Evolutionary conservation across 2,797 vertebrate genomes (phyloP), one percentile per base, ranked within the genome.

Genomic region (Heliangelus exortis): DNA sequence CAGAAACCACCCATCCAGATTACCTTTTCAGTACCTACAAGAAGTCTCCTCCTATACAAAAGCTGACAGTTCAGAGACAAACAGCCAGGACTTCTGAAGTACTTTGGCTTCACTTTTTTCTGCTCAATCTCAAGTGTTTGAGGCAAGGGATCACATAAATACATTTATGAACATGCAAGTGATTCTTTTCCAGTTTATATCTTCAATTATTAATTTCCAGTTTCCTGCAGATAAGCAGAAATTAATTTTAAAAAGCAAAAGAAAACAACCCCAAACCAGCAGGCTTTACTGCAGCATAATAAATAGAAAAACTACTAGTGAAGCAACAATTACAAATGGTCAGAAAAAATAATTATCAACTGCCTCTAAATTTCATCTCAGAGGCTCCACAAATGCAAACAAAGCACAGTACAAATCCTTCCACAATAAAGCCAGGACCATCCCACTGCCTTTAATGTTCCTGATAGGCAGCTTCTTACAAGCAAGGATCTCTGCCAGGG

Each of bases 201-300:
- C 50, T 75, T 93, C 54, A 86, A 48, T 79, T 87, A 78, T 67
- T 90, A 31, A 85, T 78, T 71, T 34, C 28, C 39, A 93, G n/a
- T 55, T 92, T 93, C 78, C 74, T 89, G 41, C 54, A 91, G 34
- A 69, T 66, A 93, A 84, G 34, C 13, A 12, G 9, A 91, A 80
- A 80, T 78, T 26, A 65, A 90, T 93, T 90, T 3, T 61, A 48
- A 12, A 20, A 51, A 13, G 5, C 50, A 19, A 51, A 15, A 5
- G 45, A 34, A 43, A 19, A 19, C 50, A 72, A 76, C 33, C 9
- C 2, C 0, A 53, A 72, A 66, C 5, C 47, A 88, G 31, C 43
- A 65, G 36, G 50, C 17, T 88, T 90, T 63, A 51, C 45, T 89
- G 39, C 57, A 54, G 41, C 31, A 67, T 25, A 59, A 68, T 61